phyloP scores from a whole-genome alignment of 2,888 invertebrate genomes.

The Margaritifera margaritifera region DNA sequence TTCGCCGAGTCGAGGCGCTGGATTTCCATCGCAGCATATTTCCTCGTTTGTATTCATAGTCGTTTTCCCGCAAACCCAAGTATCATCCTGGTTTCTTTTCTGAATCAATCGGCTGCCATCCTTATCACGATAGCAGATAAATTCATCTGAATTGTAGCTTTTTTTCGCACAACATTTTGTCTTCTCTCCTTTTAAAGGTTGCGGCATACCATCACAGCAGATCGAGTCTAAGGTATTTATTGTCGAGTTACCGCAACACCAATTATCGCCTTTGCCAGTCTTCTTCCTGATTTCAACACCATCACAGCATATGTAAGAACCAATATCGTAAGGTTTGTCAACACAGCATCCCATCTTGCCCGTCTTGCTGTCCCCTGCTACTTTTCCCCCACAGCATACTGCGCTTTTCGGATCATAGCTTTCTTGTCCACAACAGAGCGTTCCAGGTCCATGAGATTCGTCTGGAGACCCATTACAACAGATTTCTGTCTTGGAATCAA shows the following conservation, averaged over 20 bases:
- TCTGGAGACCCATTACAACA: no score
- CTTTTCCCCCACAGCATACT: no score
- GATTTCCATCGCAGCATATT: constrained; percentile 22
- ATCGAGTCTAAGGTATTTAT: constrained; percentile 17
- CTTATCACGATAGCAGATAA: constrained; percentile 20
- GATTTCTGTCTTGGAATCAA: no score
- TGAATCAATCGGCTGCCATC: constrained; percentile 15
- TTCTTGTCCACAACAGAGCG: no score
- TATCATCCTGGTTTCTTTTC: constrained; percentile 12
- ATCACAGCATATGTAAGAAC: constrained; percentile 19
- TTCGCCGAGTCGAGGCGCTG: constrained; percentile 1
- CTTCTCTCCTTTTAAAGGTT: constrained; percentile 9
- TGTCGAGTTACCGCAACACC: constrained; percentile 26
- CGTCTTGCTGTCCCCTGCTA: no score
- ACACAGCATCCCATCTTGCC: constrained; percentile 30
- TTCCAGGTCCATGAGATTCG: no score
- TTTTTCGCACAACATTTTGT: constrained; percentile 17
- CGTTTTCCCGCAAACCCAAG: constrained; percentile 26
- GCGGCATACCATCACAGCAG: constrained; percentile 26
- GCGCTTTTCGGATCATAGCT: no score
- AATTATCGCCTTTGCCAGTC: constrained; percentile 17
- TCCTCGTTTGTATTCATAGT: constrained; percentile 21
- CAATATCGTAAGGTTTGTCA: constrained; percentile 12
- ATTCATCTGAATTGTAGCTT: constrained; percentile 11
- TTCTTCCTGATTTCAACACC: constrained; percentile 17